Base-by-base conservation (phyloP, 2,113 vertebrate species). In the Ellobius talpinus region DNA sequence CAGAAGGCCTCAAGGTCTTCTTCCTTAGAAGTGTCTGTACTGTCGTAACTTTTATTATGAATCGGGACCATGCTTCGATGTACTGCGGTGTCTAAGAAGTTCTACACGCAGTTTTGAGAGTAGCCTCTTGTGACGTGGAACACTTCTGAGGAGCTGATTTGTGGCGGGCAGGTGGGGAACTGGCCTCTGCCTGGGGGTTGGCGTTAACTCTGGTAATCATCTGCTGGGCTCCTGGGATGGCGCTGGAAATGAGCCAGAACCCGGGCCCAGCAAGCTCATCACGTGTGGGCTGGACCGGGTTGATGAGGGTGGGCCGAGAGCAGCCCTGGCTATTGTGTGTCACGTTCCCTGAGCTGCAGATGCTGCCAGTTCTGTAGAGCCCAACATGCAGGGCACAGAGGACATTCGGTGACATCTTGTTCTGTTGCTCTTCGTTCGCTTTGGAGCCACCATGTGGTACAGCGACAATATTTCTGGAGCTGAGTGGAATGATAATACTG, bases 261-360 rank as follows among this genome's bases (percentile, higher is more conserved):
- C 0, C 17, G 5, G 24, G 58, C 36, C 36, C 33, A 50, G 2
- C 31, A 2, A 1, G 63, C 24, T 31, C 55, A 13, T 21, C 29
- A 1, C 0, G 0, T 1, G 42, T 45, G 16, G 42, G 5, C 31
- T 24, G 1, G 58, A 63, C 55, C 7, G n/a, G 81, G 7, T 42
- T 52, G 66, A 68, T n/a, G 4, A 55, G 52, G 39, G 2, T 7
- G 17, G 58, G 66, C 21, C 33, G 1, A 2, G 36, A 52, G 1
- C 19, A 55, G 65, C 58, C 21, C 12, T 39, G 16, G 70, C 58
- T 85, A 4, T n/a, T 33, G 21, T 31, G 7, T 86, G 36, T 36
- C 42, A 0, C 1, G 26, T n/a, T 23, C 21, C 13, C 5, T 31
- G 8, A 10, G 1, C 47, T 26, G 9, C 58, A 86, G 72, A 84